Base-by-base conservation (phyloP, 2,113 vertebrate genomes). In the Seriola dumerili region DNA sequence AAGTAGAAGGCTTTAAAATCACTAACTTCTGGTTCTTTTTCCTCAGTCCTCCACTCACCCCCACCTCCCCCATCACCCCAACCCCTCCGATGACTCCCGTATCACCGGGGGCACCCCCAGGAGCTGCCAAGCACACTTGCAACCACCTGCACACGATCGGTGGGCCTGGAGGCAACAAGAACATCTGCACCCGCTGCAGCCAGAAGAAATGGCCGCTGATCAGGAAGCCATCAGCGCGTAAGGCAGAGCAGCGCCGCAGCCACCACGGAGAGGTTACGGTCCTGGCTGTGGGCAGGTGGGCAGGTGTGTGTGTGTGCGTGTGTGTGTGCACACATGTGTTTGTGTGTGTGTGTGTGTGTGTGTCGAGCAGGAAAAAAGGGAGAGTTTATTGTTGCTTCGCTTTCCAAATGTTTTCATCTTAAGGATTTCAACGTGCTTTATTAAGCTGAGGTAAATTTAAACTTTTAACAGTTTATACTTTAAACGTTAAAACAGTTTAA, bases 101-200 rank as follows among this genome's bases (percentile, higher is more conserved):
- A 7, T 94, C 90, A 0, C 94, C 96, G 0, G 84, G 73, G 1
- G 91, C 93, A 0, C 91, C 95, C 0, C 92, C 93, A 0, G 94
- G 92, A 50, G 95, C 95, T 0, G 90, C 95, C 36, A 98, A 97
- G 76, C 97, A 99, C 85, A 92, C 78, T 85, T 99, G 97, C 72
- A 97, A 90, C 88, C 97, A 99, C 91, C 95, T 98, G 78, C 97
- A 99, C 92, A 99, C 98, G 4, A 96, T 99, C 34, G 97, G 97
- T 0, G 98, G 97, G 16, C 78, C 73, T 0, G 91, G 93, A 0
- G 97, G 90, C 25, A 77, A 96, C 36, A 96, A 92, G 81, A 97
- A 97, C 36, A 96, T 96, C 81, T 99, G 98, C 88, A 95, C 89
- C 75, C 96, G 97, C 78, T 99, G 98, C 84, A 96, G 86, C 86